These are phyloP conservation scores for Epinephelus cyanopodus DNA, from an alignment of 2,113 vertebrate species.

Conservation along the genomic window DNA sequence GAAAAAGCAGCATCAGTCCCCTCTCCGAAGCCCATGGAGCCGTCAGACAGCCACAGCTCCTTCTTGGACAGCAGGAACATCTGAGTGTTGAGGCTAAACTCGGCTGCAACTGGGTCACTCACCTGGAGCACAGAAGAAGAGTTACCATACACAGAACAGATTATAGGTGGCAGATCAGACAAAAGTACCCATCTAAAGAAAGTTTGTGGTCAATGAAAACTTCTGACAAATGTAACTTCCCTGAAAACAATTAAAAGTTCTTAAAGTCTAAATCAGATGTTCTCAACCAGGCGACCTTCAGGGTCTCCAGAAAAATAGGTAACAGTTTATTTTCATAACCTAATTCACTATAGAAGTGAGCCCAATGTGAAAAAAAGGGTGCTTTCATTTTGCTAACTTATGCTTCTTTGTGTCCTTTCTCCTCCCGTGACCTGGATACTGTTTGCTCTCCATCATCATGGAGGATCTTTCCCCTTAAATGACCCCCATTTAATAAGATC, in stretches of 20 bases:
- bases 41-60: slow-evolving; percentile 88
- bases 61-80: slow-evolving; percentile 89
- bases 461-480: too few species aligned
- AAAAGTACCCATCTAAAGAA: neutral
- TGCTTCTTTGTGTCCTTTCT: too few species aligned
- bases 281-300: too few species aligned
- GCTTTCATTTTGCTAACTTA: too few species aligned
- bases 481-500: too few species aligned
- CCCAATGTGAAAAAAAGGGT: too few species aligned
- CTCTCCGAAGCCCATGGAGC: slow-evolving; percentile 89
- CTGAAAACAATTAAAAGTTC: neutral
- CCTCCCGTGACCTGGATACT: too few species aligned
- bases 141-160: neutral
- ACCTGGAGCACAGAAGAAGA: slow-evolving; percentile 74
- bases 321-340: too few species aligned
- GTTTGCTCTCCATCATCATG: too few species aligned
- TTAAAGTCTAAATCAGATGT: neutral
- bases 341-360: too few species aligned
- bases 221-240: neutral
- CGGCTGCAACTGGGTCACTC: slow-evolving; percentile 88
- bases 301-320: too few species aligned
- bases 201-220: neutral
- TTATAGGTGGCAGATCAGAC: neutral
- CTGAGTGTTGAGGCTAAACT: slow-evolving; percentile 90
- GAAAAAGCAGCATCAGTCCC: slow-evolving; percentile 86